These are phyloP conservation scores for Platyscapa corneri DNA, from an alignment of 1,140 invertebrate genomes.

Conservation along the genomic window DNA sequence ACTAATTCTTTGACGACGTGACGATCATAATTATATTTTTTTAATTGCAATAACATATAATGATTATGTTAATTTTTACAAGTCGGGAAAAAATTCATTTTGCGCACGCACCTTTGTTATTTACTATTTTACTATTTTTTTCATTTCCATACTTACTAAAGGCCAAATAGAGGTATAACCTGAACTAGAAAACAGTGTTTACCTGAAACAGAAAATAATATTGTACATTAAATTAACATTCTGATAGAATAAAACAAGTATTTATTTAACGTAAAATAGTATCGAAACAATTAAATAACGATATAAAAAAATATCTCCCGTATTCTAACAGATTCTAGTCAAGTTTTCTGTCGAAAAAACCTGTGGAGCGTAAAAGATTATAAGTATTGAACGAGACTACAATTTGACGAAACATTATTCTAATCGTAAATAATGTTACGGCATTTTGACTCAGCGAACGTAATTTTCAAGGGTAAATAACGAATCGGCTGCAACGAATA, in stretches of 20 bases:
- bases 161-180: not conserved
- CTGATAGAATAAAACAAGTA: not conserved
- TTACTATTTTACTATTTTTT: not conserved
- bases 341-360: not conserved
- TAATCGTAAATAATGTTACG: not conserved
- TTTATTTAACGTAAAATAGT: not conserved
- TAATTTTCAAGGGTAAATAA: not conserved
- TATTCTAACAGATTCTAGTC: too few species aligned
- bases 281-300: too few species aligned
- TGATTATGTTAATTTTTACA: too few species aligned
- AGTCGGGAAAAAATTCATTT: too few species aligned
- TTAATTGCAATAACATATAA: too few species aligned
- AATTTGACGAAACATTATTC: not conserved
- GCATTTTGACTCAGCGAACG: not conserved
- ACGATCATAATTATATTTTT: too few species aligned
- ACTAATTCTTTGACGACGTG: too few species aligned
- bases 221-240: not conserved
- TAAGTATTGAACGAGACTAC: not conserved
- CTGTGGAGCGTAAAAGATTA: not conserved
- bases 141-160: slow-evolving; percentile 19
- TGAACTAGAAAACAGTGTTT: not conserved
- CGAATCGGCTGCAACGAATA: not conserved
- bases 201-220: slow-evolving; percentile 34
- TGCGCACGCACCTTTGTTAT: not conserved
- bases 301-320: too few species aligned